Base-by-base conservation (phyloP, 92 coral and sea anemone genomes). In the Zoanthus solanderi region DNA sequence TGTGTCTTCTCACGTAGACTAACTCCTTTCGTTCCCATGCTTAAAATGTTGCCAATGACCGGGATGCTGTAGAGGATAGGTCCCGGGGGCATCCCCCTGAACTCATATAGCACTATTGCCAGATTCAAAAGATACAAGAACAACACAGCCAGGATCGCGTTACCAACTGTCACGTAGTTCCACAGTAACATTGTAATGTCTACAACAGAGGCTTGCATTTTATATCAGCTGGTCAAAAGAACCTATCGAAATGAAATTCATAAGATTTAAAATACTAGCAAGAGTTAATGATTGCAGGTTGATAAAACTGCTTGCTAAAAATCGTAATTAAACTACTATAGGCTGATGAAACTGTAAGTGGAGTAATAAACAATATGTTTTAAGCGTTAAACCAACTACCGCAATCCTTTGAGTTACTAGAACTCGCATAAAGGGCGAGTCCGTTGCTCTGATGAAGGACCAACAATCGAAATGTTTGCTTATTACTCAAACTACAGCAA, bases 51-150 rank as follows among this genome's bases (percentile, higher is more conserved):
- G 42, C 42, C 83, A 68, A 78, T 57, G 42, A 78, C 30, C 5
- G 83, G 83, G 37, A 78, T 12, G 71, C 83, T 78, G 50, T 78
- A 78, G 15, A 78, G 57, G 28, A 68, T 56, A 32, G 83, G 83
- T 58, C 83, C 83, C 32, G 83, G 83, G 42, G 83, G 83, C 83
- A 78, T 78, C 57, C 83, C 71, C 15, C 83, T 15, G 54, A 78
- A 78, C 71, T 78, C 83, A 68, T 78, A 57, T 30, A 78, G 83
- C 52, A 53, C 83, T 34, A 78, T 31, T 53, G 17, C 4, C 29
- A 78, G 31, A 58, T 78, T 78, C 52, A 57, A 10, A 34, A 78
- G 52, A 16, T 53, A 78, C 54, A 78, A 37, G 72, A 78, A 78
- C 42, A 78, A 10, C 71, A 78, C 72, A n/a, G 52, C 67, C 45